Evolutionary conservation across 1,140 invertebrate species (phyloP).

Genomic region (Akabosia matsudoensis): DNA sequence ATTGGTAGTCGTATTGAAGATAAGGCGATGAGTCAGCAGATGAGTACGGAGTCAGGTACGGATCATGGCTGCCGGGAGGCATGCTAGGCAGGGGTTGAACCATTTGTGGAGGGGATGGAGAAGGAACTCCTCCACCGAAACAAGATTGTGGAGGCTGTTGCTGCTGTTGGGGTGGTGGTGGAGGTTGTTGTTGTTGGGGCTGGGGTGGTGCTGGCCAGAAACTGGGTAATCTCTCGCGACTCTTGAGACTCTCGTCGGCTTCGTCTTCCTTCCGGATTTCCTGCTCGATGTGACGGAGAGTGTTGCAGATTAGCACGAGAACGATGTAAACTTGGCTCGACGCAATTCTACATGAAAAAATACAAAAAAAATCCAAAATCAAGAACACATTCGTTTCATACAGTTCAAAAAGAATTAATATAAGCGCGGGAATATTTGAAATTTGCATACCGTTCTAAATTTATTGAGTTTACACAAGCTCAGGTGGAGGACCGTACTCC

Average conservation of each 20-base stretch:
- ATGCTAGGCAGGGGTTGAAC: neutral
- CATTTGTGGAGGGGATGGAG: neutral
- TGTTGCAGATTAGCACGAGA: slow-evolving; percentile 94
- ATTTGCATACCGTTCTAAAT: slow-evolving; percentile 43
- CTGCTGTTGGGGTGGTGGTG: neutral
- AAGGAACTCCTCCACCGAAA: neutral
- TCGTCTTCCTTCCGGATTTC: slow-evolving; percentile 77
- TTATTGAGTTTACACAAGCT: slow-evolving; percentile 84
- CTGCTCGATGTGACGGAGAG: slow-evolving; percentile 80
- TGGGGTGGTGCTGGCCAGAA: slow-evolving; percentile 34
- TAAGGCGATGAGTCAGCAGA: slow-evolving; percentile 11
- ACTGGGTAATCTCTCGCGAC: slow-evolving; percentile 36
- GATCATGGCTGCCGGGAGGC: slow-evolving; percentile 16
- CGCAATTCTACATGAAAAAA: slow-evolving; percentile 64
- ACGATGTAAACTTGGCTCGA: slow-evolving; percentile 82
- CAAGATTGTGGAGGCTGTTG: too few species aligned
- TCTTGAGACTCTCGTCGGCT: slow-evolving; percentile 31
- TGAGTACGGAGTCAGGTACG: slow-evolving; percentile 36
- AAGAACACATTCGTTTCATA: neutral
- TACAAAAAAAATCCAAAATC: neutral
- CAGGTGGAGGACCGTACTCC: slow-evolving; percentile 83
- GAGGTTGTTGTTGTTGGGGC: neutral
- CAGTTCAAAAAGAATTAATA: neutral
- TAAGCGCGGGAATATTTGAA: neutral
- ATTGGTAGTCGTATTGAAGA: slow-evolving; percentile 41